Evolutionary conservation across 2,888 invertebrate genomes (phyloP), one percentile per base, ranked within the genome.

Genomic region (Steinernema carpocapsae): DNA sequence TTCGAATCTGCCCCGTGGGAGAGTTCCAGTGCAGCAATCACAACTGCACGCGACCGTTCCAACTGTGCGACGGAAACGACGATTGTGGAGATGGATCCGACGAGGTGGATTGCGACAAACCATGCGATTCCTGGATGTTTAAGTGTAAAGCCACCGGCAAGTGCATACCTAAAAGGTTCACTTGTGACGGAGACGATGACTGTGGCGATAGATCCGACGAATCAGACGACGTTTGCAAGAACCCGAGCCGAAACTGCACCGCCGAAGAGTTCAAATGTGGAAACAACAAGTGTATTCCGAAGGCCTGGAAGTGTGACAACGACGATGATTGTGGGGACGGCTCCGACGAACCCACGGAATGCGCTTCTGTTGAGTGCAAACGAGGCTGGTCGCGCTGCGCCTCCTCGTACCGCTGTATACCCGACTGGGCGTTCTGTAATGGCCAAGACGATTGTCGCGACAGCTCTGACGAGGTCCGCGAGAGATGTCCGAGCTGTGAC

Each of bases 301-400:
- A 94, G 88, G 93, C 94, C 0, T 97, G 95, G 95, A 76, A 79
- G 72, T 89, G 88, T 78, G 88, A 88, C 77, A 94, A 94, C 87
- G 97, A 97, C 88, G 94, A 95, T 86, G 97, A 97, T 88, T 97
- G 97, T 87, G 94, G 94, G 0, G 96, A 97, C 87, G 94, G 94
- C 17, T 94, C 94, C 12, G 97, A 97, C 86, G 97, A 97, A 87
- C 94, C 95, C 0, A 90, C 93, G 0, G 95, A 95, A 87, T 99
- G 97, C 87, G 94, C 94, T 2, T 94, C 94, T 85, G 91, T 91
- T 83, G 95, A 95, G 88, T 97, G 97, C 87, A 94, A 94, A 0
- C 93, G 92, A 0, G 97, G 96, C 0, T 97, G 96, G 97, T 92
- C 94, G 86, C 91, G 95, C 22, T 99, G 97, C 89, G 94, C 95